A percentile compares a stretch with the other conserved stretches of the same genome.
phyloP scores from a whole-genome alignment of 2,113 vertebrate species.

The Apodemus sylvaticus region DNA sequence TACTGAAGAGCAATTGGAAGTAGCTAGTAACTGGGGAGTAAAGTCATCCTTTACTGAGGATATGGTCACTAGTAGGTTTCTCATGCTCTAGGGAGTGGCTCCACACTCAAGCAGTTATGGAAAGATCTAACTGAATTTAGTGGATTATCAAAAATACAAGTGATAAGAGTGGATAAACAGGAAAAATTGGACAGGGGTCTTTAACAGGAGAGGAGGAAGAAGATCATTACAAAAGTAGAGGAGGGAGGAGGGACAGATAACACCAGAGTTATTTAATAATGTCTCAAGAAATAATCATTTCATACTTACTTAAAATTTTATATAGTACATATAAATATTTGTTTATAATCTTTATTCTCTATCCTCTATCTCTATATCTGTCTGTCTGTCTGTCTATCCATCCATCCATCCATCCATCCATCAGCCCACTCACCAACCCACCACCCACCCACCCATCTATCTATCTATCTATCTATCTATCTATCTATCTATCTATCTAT shows the following conservation, averaged over 20 bases:
- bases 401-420: too few species aligned
- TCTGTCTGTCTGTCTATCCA: too few species aligned
- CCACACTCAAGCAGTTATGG: not conserved
- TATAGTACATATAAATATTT: not conserved
- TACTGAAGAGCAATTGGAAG: not conserved
- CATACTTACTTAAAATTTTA: not conserved
- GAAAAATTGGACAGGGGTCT: not conserved
- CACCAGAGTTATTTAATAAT: not conserved
- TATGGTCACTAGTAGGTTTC: not conserved
- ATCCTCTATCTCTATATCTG: too few species aligned
- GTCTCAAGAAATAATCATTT: not conserved
- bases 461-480: not conserved
- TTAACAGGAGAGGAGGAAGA: not conserved
- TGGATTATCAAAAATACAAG: not conserved
- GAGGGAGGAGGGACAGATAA: too few species aligned
- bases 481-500: too few species aligned
- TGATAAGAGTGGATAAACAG: not conserved
- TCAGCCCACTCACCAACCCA: too few species aligned
- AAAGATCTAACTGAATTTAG: not conserved
- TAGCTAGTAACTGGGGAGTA: not conserved
- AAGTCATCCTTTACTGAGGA: not conserved
- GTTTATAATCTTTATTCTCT: not conserved
- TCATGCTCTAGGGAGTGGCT: not conserved
- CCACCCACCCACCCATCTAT: too few species aligned
- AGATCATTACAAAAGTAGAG: not conserved